Evolutionary conservation across 2,113 vertebrate species (phyloP).

Genomic region (Callaeas wilsoni): DNA sequence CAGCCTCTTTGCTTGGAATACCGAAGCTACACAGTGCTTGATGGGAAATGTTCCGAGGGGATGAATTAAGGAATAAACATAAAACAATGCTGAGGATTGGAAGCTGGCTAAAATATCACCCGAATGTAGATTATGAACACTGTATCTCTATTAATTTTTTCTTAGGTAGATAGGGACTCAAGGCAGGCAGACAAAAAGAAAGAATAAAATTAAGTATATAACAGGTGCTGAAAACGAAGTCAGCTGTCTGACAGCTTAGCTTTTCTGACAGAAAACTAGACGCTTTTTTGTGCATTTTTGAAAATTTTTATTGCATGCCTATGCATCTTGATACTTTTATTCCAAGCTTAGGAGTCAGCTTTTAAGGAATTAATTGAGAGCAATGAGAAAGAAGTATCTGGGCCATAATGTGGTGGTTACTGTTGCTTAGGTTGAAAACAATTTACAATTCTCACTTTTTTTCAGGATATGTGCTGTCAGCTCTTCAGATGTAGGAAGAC

Average conservation of each 20-base stretch:
- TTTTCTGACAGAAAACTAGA: neutral
- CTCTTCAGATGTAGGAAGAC: neutral
- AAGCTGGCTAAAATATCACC: neutral
- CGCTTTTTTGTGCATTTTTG: neutral
- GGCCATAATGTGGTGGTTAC: neutral
- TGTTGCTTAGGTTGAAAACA: neutral
- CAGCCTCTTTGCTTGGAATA: neutral
- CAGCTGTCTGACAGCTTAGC: neutral
- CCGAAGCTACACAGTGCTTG: neutral
- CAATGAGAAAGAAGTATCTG: neutral
- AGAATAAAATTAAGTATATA: neutral
- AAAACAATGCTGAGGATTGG: neutral
- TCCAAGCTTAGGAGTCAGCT: neutral
- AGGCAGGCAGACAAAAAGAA: neutral
- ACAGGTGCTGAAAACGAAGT: neutral
- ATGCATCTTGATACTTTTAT: neutral
- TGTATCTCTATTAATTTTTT: neutral
- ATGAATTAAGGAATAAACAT: neutral
- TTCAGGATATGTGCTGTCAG: neutral
- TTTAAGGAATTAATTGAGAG: neutral
- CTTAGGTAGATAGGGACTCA: neutral
- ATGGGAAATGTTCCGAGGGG: neutral
- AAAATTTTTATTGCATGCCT: neutral
- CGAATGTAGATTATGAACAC: neutral
- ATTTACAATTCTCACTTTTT: neutral